Evolutionary conservation across 2,888 invertebrate species (phyloP).

Genomic region (Hanleya hanleyi): DNA sequence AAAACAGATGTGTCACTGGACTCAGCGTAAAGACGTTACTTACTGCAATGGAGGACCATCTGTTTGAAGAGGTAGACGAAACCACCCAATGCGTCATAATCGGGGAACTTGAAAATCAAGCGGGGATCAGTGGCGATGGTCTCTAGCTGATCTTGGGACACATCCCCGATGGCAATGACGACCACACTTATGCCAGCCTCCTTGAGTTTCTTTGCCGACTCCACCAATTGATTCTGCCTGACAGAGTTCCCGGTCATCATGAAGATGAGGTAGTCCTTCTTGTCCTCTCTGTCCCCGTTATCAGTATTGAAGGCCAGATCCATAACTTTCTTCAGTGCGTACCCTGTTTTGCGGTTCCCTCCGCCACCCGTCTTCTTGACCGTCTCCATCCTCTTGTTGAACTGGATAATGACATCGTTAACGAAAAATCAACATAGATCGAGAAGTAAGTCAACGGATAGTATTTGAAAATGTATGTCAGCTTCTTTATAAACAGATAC

Average conservation of each 20-base stretch:
- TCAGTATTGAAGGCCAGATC: neutral
- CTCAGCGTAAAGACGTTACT: too few relatives aligned
- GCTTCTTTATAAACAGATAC: too few relatives aligned
- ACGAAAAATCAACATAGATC: too few relatives aligned
- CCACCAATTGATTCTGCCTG: neutral
- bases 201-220: neutral
- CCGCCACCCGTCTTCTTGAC: neutral
- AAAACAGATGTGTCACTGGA: too few relatives aligned
- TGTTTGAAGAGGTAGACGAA: neutral
- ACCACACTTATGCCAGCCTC: neutral
- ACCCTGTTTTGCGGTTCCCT: neutral
- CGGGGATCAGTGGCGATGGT: neutral
- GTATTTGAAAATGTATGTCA: too few relatives aligned
- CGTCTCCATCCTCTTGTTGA: too few relatives aligned
- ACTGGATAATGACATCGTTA: too few relatives aligned
- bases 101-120: neutral
- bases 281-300: neutral
- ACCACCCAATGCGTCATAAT: too few relatives aligned
- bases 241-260: neutral
- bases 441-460: too few relatives aligned
- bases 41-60: neutral
- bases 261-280: neutral
- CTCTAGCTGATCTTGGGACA: neutral
- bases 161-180: neutral
- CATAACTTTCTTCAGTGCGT: neutral